Evolutionary conservation across 2,888 invertebrate genomes (phyloP).

Genomic region (Oscheius sp.): DNA sequence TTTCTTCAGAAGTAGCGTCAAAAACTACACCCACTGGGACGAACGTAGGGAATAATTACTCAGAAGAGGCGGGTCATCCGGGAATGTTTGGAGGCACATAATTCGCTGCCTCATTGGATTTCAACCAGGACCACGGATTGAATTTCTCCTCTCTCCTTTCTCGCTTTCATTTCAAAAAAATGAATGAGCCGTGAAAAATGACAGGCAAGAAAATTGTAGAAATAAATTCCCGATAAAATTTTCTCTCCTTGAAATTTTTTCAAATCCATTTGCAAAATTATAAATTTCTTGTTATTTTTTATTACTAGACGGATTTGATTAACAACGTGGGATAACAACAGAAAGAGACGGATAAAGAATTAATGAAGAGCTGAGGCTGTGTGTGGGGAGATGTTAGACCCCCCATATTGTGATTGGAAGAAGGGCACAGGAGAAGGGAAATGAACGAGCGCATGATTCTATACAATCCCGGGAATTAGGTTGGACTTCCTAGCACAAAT

Average conservation of each 20-base stretch:
- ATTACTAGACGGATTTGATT: too few species aligned
- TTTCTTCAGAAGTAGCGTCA: background rate
- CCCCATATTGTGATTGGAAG: too few species aligned
- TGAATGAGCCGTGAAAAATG: constrained; percentile 36
- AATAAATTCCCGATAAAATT: too few species aligned
- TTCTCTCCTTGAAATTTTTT: background rate
- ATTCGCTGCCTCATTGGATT: constrained; percentile 37
- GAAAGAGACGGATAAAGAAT: too few species aligned
- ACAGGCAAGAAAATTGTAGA: too few species aligned
- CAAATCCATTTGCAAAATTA: constrained; percentile 4
- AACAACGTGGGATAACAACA: too few species aligned
- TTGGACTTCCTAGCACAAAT: too few species aligned
- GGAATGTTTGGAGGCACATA: constrained; percentile 23
- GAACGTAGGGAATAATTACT: constrained; percentile 29
- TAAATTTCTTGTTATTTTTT: background rate
- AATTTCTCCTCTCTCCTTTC: constrained; percentile 15
- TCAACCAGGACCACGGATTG: constrained; percentile 26
- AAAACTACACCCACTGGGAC: constrained; percentile 1
- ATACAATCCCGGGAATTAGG: too few species aligned
- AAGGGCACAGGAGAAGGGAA: too few species aligned
- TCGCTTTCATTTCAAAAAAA: background rate
- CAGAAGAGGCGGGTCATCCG: constrained; percentile 36
- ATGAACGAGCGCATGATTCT: too few species aligned
- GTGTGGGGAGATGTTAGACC: too few species aligned
- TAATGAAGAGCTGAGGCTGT: too few species aligned